Base-by-base conservation (phyloP, 2,797 vertebrate genomes). In the Anguilla obscura region DNA sequence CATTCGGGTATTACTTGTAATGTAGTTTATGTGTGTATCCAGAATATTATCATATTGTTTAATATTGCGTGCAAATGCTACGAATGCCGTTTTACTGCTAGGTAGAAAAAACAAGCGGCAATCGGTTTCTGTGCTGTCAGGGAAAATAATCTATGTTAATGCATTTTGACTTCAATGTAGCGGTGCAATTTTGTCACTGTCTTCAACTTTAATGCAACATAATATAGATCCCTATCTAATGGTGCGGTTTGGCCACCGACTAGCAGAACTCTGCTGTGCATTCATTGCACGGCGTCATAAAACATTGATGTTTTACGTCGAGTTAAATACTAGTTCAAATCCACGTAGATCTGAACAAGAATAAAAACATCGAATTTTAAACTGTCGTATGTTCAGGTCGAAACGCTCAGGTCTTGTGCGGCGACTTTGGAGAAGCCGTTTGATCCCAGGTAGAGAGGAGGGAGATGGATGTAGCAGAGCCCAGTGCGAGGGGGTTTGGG, bases 371-470 rank as follows among this genome's bases (percentile, higher is more conserved):
- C 91, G 93, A 94, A 95, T 93, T 92, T 94, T 94, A 95, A 96
- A 96, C 95, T 96, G 96, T 97, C 98, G 98, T 97, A 99, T 99
- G 98, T 99, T 99, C 98, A 98, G 98, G 97, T 99, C 98, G 96
- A 98, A 98, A 98, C 98, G 98, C 96, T 97, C 97, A 96, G 97
- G 98, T 97, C 98, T 99, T 95, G 98, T 98, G 96, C 98, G 98
- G 98, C 97, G 98, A 96, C 98, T 99, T 96, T 99, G 98, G 98
- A 97, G 98, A 96, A 98, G 97, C 97, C 97, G 98, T 95, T 97
- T 98, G 96, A 95, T 97, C 95, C 96, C 97, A 95, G 97, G 96
- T 95, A 95, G 93, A 93, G 96, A 96, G 89, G 95, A 94, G 94
- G 95, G 94, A 94, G 96, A 97, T 96, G 96, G 96, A 94, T 95